A percentile compares a stretch with the other conserved stretches of the same genome.
Evolutionary conservation across 2,113 vertebrate genomes (phyloP).

Genomic region (Eurystomus gularis): DNA sequence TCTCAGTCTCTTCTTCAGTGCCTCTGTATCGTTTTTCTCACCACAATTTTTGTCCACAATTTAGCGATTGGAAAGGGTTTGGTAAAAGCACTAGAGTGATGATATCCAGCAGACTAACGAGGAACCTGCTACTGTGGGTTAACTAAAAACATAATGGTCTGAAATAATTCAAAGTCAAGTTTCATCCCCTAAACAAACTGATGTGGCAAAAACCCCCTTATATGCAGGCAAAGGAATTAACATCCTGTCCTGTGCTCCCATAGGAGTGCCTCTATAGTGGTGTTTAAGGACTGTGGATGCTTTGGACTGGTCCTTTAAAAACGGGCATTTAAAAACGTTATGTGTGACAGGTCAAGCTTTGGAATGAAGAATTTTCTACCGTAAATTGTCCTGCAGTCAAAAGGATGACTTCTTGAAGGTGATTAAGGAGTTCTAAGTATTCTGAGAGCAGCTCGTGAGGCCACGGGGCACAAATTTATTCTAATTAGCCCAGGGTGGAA

Average conservation of each 20-base stretch:
- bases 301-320: background rate
- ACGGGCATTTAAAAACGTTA: background rate
- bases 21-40: background rate
- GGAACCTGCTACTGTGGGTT: too few relatives aligned
- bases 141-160: too few relatives aligned
- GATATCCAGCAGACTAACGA: too few relatives aligned
- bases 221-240: too few relatives aligned
- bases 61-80: too few relatives aligned
- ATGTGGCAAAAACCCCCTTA: too few relatives aligned
- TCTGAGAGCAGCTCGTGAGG: background rate
- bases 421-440: background rate
- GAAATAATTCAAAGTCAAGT: too few relatives aligned
- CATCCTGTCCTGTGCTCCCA: too few relatives aligned
- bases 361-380: background rate
- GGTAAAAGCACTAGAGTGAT: too few relatives aligned
- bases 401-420: background rate
- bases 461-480: background rate
- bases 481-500: constrained; percentile 8
- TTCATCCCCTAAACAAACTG: too few relatives aligned
- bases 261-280: background rate
- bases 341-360: background rate
- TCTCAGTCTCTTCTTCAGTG: background rate
- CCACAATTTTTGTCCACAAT: too few relatives aligned
- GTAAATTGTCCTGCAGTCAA: background rate
- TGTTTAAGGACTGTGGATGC: background rate